Percentiles rank a stretch among this genome's conserved stretches.
These are phyloP conservation scores for Coranthus polyacanthus DNA, from an alignment of 2,797 vertebrate genomes.

Conservation along the genomic window DNA sequence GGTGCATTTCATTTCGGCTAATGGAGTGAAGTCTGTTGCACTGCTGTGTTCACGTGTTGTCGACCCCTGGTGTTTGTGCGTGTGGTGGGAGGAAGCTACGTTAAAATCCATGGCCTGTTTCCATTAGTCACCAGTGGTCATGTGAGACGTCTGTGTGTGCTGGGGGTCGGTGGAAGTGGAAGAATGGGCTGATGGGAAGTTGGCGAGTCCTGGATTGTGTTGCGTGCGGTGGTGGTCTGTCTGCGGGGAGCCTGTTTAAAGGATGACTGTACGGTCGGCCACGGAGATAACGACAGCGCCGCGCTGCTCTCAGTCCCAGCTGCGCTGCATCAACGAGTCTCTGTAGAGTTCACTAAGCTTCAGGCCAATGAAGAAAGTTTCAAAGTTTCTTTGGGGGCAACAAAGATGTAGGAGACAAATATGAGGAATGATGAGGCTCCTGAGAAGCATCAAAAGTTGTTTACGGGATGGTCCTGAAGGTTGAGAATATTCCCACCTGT, in stretches of 20 bases:
- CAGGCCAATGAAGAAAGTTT: conserved; percentile 32
- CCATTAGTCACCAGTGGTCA: conserved; percentile 71
- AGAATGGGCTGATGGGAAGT: conserved; percentile 59
- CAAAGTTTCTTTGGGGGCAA: conserved; percentile 12
- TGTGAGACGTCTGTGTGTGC: conserved; percentile 31
- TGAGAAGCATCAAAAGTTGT: not conserved
- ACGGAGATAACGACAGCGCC: conserved; percentile 28
- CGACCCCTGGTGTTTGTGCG: no score
- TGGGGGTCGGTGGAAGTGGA: conserved; percentile 25
- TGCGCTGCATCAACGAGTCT: conserved; percentile 27
- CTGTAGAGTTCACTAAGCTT: conserved; percentile 25
- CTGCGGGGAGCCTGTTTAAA: conserved; percentile 20
- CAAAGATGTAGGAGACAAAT: not conserved
- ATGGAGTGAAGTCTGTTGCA: no score
- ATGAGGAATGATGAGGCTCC: conserved; percentile 1
- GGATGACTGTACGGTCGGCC: conserved; percentile 30
- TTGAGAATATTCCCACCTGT: no score
- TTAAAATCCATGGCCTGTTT: no score
- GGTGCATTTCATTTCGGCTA: no score
- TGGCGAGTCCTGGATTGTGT: conserved; percentile 49
- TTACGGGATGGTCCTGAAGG: no score
- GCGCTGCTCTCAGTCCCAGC: conserved; percentile 17
- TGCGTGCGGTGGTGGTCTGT: conserved; percentile 33
- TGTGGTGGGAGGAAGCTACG: no score
- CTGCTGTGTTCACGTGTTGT: no score